A percentile compares a stretch with the other conserved stretches of the same genome.
Conservation (phyloP, 2,888 invertebrate species). For the Hydropsyche betteni region DNA sequence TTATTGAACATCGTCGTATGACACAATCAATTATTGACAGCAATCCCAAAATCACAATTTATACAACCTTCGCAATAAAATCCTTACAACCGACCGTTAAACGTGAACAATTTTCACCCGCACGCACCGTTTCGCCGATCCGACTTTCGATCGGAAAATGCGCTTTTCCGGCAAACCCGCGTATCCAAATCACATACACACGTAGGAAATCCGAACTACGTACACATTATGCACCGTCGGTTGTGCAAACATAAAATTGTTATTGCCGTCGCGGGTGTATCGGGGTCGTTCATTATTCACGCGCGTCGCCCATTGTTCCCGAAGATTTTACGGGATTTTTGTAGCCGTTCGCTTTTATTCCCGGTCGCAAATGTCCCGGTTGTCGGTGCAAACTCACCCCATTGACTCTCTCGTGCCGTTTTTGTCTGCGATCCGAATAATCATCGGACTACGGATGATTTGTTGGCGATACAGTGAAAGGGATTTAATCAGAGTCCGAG, state of each 20-base stretch:
- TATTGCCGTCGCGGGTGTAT: constrained; percentile 19
- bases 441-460: constrained; percentile 11
- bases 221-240: not conserved
- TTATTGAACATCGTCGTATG: no score
- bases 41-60: no score
- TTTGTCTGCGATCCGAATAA: not conserved
- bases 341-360: constrained; percentile 8
- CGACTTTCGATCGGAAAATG: no score
- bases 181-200: no score
- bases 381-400: not conserved
- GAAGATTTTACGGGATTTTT: constrained; percentile 42
- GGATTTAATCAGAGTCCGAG: no score
- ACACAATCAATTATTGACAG: no score
- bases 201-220: no score
- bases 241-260: constrained; percentile 33
- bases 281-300: constrained; percentile 44
- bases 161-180: no score
- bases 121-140: no score
- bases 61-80: not conserved
- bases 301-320: constrained; percentile 35
- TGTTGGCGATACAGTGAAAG: not conserved
- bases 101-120: not conserved
- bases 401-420: not conserved
- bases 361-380: constrained; percentile 1
- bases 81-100: not conserved